phyloP scores from a whole-genome alignment of 2,888 invertebrate genomes.

The Caradrina clavipalpis region DNA sequence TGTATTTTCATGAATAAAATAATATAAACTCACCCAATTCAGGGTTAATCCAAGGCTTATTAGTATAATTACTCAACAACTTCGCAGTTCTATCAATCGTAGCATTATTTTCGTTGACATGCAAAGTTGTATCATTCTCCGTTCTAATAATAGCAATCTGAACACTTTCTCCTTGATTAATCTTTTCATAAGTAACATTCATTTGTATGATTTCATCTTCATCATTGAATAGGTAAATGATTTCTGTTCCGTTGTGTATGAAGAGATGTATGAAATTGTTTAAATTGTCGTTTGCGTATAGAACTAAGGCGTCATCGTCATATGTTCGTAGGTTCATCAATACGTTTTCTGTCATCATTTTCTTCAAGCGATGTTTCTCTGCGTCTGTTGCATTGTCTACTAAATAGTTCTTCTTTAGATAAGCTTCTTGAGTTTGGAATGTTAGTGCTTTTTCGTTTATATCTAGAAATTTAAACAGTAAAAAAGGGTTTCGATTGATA shows the following conservation, averaged over 20 bases:
- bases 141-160: conserved; percentile 96
- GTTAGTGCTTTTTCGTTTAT: conserved; percentile 97
- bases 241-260: conserved; percentile 94
- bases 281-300: conserved; percentile 97
- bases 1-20: too few species aligned
- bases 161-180: conserved; percentile 95
- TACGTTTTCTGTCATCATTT: conserved; percentile 95
- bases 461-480: conserved; percentile 89
- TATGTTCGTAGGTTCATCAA: conserved; percentile 97
- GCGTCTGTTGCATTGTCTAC: conserved; percentile 92
- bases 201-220: conserved; percentile 95
- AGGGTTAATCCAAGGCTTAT: conserved; percentile 96
- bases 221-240: conserved; percentile 96
- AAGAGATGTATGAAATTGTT: conserved; percentile 98
- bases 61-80: conserved; percentile 94
- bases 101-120: conserved; percentile 95
- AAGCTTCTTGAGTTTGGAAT: conserved; percentile 95
- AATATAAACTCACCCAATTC: conserved; percentile 91
- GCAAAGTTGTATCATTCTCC: conserved; percentile 93
- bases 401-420: conserved; percentile 95
- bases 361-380: conserved; percentile 92
- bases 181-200: conserved; percentile 93
- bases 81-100: conserved; percentile 93
- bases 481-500: background rate
- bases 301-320: conserved; percentile 94